These are phyloP conservation scores for Phyllostomus hastatus DNA, from an alignment of 2,113 vertebrate species.

Conservation along the genomic window DNA sequence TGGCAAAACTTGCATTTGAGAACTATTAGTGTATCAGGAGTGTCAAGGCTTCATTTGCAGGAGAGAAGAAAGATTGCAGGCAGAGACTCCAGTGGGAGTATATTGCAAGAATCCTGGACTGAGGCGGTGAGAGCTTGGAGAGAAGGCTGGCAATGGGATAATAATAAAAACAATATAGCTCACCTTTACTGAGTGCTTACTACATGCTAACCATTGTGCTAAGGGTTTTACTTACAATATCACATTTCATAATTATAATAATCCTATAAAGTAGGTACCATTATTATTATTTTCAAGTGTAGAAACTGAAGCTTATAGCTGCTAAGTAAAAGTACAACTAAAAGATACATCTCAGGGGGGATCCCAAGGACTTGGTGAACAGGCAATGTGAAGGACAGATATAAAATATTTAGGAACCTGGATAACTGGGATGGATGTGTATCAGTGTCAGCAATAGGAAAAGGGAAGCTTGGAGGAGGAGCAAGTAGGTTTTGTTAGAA, in stretches of 20 bases:
- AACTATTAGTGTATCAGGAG: neutral
- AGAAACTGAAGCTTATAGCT: neutral
- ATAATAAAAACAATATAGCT: neutral
- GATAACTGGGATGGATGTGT: neutral
- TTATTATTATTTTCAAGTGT: neutral
- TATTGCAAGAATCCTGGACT: neutral
- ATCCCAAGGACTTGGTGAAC: neutral
- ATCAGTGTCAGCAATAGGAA: neutral
- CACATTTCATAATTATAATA: neutral
- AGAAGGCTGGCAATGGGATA: neutral
- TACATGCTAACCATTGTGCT: neutral
- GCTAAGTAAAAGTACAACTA: neutral
- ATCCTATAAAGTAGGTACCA: neutral
- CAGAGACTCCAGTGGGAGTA: neutral
- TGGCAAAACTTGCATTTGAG: neutral
- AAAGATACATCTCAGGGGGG: neutral
- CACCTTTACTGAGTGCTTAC: neutral
- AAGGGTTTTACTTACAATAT: neutral
- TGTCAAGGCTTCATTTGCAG: neutral
- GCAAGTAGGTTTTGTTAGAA: neutral
- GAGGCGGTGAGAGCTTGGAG: neutral
- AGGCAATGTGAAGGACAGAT: neutral
- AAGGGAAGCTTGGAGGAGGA: neutral
- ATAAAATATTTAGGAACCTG: neutral
- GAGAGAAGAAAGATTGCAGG: neutral